Evolutionary conservation across 2,888 invertebrate species (phyloP), one percentile per base, ranked within the genome.

Genomic region (Tubiluchus corallicola): DNA sequence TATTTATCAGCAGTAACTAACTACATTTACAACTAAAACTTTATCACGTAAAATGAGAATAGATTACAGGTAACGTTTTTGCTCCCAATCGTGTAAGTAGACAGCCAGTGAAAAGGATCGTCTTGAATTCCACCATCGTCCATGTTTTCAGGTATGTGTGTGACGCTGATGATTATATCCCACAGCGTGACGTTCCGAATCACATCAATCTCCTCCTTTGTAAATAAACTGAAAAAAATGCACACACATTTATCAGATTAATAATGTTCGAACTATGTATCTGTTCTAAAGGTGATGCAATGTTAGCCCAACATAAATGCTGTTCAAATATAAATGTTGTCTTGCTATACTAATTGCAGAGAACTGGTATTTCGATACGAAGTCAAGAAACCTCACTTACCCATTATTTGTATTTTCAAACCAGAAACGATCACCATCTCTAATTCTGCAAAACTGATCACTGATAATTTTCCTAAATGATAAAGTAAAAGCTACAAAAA

Each of bases 371-470:
- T 40, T 50, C 52, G 57, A 67, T 67, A 56, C 54, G 51, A 68
- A 68, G 29, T 55, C 52, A 9, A 9, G 38, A 19, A 38, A n/a
- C n/a, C 17, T 17, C 40, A 47, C 51, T 48, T 46, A 56, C 57
- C 51, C 50, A 49, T 55, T 57, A 18, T 49, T 42, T 19, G 41
- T 46, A 55, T 73, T 73, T 52, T 71, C 69, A 56, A 67, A 74
- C 73, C 73, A 74, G 59, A 73, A 74, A 44, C 73, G 54, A 53
- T 74, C 73, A 2, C 69, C 71, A 57, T 70, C 63, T 49, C 74
- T 55, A 47, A 73, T 71, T 50, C 73, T 57, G 29, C 51, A 48
- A 57, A 74, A 73, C 51, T 74, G 73, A 54, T 74, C 72, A 20
- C 55, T 48, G 44, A 73, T 71, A 38, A 73, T 66, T 2, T 57